A percentile compares a stretch with the other conserved stretches of the same genome.
Evolutionary conservation across 2,797 vertebrate genomes (phyloP).

Genomic region (Chaetophractus vellerosus): DNA sequence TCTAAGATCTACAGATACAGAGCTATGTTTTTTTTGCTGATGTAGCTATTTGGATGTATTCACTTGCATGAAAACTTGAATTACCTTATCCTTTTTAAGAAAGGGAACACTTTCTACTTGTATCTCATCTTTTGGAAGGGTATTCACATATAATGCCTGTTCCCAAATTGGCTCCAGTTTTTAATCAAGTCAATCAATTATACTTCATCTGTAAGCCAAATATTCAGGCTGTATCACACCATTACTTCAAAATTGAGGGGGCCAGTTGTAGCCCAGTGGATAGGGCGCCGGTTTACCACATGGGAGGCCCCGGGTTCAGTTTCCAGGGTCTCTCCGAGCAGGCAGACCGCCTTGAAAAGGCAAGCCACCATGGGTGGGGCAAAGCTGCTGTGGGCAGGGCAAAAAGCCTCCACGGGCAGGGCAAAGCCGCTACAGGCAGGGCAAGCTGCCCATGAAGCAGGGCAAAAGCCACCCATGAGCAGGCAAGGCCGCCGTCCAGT

Average conservation of each 20-base stretch:
- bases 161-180: background rate
- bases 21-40: conserved; percentile 46
- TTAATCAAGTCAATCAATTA: conserved; percentile 15
- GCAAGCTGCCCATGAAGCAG: no score
- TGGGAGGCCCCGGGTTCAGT: no score
- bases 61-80: conserved; percentile 52
- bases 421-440: no score
- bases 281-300: no score
- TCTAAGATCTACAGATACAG: conserved; percentile 53
- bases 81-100: conserved; percentile 58
- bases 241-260: background rate
- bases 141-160: conserved; percentile 17
- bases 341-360: no score
- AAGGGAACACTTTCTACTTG: background rate
- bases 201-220: background rate
- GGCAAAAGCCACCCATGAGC: no score
- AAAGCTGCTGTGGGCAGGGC: no score
- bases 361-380: no score
- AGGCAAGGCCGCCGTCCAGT: no score
- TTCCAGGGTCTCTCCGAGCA: no score
- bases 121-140: background rate
- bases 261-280: no score
- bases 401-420: no score
- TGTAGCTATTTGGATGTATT: conserved; percentile 20
- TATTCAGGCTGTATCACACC: background rate